These are phyloP conservation scores for Sanderia malayensis DNA, from an alignment of 30 jellyfish, hydroid and myxozoan genomes.

Conservation along the genomic window DNA sequence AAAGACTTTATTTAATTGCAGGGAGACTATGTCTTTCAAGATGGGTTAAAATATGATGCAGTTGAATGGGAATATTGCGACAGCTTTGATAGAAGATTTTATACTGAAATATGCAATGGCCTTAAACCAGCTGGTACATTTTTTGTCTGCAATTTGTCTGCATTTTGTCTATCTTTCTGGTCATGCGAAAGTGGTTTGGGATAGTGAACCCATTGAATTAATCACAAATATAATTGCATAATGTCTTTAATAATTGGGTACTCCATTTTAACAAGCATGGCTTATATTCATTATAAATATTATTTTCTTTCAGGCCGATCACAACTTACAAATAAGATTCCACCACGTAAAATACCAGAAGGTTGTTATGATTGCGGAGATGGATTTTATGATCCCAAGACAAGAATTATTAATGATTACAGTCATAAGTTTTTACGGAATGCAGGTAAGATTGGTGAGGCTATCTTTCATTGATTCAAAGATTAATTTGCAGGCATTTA, in stretches of 20 bases:
- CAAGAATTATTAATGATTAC: slow-evolving; percentile 63
- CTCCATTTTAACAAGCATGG: too few relatives aligned
- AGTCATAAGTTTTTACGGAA: slow-evolving; percentile 64
- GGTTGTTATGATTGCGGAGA: slow-evolving; percentile 96
- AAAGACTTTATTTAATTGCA: too few relatives aligned
- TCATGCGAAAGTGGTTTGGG: too few relatives aligned
- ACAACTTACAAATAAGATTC: slow-evolving; percentile 74
- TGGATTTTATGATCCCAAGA: slow-evolving; percentile 83
- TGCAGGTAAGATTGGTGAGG: slow-evolving; percentile 63
- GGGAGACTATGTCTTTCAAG: slow-evolving; percentile 81
- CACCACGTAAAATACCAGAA: slow-evolving; percentile 81
- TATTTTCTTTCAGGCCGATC: slow-evolving; percentile 80
- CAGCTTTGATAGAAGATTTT: slow-evolving; percentile 74
- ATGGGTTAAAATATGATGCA: slow-evolving; percentile 65
- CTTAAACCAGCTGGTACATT: slow-evolving; percentile 94
- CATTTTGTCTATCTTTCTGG: too few relatives aligned
- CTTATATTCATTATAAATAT: too few relatives aligned
- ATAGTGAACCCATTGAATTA: too few relatives aligned
- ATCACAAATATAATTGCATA: too few relatives aligned
- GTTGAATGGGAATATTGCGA: slow-evolving; percentile 91
- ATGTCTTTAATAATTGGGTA: too few relatives aligned
- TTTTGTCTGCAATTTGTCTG: too few relatives aligned
- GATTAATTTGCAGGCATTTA: too few relatives aligned
- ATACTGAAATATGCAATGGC: slow-evolving; percentile 87
- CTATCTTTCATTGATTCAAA: too few relatives aligned